phyloP scores from a whole-genome alignment of 2,888 invertebrate species.

The Parelbella ahira region DNA sequence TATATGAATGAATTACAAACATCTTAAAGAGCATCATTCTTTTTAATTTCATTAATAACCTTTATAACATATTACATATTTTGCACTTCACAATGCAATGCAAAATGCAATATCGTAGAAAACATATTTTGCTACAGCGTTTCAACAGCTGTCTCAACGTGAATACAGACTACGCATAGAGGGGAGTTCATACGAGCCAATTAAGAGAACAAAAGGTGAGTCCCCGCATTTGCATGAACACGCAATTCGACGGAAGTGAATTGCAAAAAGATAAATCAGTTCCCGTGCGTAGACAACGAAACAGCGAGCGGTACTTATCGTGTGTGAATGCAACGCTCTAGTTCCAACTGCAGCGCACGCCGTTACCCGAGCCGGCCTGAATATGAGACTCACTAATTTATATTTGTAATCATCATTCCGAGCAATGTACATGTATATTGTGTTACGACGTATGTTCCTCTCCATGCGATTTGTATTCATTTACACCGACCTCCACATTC shows the following conservation, averaged over 20 bases:
- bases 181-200: slow-evolving; percentile 21
- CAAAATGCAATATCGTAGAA: slow-evolving; percentile 4
- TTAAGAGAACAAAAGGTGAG: slow-evolving; percentile 21
- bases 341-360: slow-evolving; percentile 46
- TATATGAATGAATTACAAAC: too few species aligned
- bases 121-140: too few species aligned
- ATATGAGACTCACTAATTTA: slow-evolving; percentile 31
- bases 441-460: slow-evolving; percentile 5
- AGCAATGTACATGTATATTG: slow-evolving; percentile 12
- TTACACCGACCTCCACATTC: slow-evolving; percentile 10
- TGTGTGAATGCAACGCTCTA: slow-evolving; percentile 73
- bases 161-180: neutral
- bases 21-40: too few species aligned
- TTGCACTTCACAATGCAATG: too few species aligned
- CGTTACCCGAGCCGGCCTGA: slow-evolving; percentile 44
- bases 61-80: too few species aligned
- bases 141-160: too few species aligned
- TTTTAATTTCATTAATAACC: too few species aligned
- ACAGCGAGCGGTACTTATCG: slow-evolving; percentile 48
- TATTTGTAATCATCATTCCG: slow-evolving; percentile 17
- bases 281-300: slow-evolving; percentile 50
- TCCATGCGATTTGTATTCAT: slow-evolving; percentile 11
- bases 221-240: slow-evolving; percentile 39
- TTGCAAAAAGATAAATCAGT: slow-evolving; percentile 55
- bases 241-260: slow-evolving; percentile 45